These are phyloP conservation scores for Oncorhynchus gorbuscha DNA, from an alignment of 2,113 vertebrate species.

Conservation along the genomic window DNA sequence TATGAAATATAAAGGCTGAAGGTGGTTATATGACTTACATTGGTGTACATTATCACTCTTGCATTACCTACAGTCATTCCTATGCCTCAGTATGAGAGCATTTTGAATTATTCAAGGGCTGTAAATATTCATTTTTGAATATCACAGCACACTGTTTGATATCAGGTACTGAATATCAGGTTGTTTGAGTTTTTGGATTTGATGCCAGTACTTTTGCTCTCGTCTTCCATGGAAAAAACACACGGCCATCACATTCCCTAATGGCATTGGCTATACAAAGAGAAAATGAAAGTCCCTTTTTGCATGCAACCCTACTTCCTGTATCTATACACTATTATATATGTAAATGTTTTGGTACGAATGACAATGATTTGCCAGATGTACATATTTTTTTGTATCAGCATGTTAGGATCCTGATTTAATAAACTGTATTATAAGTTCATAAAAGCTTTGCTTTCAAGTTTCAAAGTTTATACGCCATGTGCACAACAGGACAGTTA, in stretches of 20 bases:
- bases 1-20: constrained; percentile 1
- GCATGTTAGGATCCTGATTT: constrained; percentile 44
- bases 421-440: constrained; percentile 48
- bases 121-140: constrained; percentile 54
- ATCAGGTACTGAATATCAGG: constrained; percentile 17
- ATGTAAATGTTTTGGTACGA: constrained; percentile 52
- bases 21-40: too few species aligned
- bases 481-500: too few species aligned
- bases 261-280: not conserved
- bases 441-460: not conserved
- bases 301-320: not conserved
- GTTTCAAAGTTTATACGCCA: not conserved
- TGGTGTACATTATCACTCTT: not conserved
- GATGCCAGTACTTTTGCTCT: constrained; percentile 37
- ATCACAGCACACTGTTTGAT: constrained; percentile 19
- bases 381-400: constrained; percentile 65
- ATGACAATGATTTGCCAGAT: constrained; percentile 48
- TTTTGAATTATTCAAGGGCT: constrained; percentile 42
- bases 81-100: constrained; percentile 49
- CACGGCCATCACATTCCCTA: not conserved
- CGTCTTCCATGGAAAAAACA: constrained; percentile 22
- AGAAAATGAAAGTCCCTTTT: not conserved
- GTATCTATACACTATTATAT: constrained; percentile 23
- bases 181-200: constrained; percentile 31
- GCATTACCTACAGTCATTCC: constrained; percentile 26